Conservation (phyloP, 2,113 vertebrate species). For the Blennius ocellaris region DNA sequence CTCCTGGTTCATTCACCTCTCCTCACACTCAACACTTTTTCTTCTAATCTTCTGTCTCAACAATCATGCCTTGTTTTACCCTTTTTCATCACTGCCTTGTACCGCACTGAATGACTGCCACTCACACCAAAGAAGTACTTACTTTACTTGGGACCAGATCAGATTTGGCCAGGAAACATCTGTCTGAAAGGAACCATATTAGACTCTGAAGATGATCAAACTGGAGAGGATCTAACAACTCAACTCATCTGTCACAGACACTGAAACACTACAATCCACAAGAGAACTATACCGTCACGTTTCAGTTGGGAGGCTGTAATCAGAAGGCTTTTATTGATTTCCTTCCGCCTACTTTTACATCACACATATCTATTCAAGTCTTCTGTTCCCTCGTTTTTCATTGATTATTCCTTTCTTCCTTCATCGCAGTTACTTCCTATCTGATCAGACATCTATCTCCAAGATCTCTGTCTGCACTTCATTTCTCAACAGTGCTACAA, state of each 20-base stretch:
- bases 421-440: conserved; percentile 48
- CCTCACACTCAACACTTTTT: conserved; percentile 48
- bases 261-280: conserved; percentile 42
- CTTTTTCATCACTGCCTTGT: conserved; percentile 4
- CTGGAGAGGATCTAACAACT: conserved; percentile 52
- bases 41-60: conserved; percentile 57
- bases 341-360: conserved; percentile 34
- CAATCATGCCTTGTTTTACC: conserved; percentile 14
- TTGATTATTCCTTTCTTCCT: conserved; percentile 37
- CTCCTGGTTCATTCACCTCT: conserved; percentile 50
- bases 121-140: conserved; percentile 35
- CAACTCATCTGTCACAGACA: conserved; percentile 44
- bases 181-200: conserved; percentile 42
- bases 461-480: conserved; percentile 12
- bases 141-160: background rate
- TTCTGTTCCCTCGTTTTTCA: conserved; percentile 43
- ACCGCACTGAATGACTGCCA: conserved; percentile 15
- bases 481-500: background rate
- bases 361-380: conserved; percentile 32
- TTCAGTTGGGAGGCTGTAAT: conserved; percentile 56
- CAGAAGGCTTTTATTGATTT: conserved; percentile 59
- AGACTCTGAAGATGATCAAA: conserved; percentile 47
- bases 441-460: conserved; percentile 13
- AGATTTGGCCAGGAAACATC: conserved; percentile 24
- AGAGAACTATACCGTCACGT: conserved; percentile 35